Conservation (phyloP, 2,797 vertebrate species). For the Macrochelys suwanniensis region DNA sequence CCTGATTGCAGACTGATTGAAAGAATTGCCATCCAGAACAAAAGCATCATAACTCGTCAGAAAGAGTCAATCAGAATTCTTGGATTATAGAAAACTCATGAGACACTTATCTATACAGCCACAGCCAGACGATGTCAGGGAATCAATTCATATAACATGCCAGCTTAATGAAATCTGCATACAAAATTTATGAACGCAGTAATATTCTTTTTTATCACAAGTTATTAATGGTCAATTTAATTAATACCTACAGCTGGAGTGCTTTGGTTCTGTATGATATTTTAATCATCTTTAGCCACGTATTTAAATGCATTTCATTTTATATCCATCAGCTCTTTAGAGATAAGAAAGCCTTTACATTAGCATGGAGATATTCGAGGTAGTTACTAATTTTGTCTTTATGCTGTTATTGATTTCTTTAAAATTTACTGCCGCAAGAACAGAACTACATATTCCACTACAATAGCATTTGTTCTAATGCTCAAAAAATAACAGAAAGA, state of each 20-base stretch:
- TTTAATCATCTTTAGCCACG: slow-evolving; percentile 80
- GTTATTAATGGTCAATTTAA: slow-evolving; percentile 91
- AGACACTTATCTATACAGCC: slow-evolving; percentile 83
- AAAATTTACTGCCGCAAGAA: slow-evolving; percentile 63
- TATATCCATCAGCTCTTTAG: slow-evolving; percentile 76
- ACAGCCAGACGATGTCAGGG: slow-evolving; percentile 83
- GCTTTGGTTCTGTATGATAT: slow-evolving; percentile 82
- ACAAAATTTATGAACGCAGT: slow-evolving; percentile 87
- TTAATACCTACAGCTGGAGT: slow-evolving; percentile 84
- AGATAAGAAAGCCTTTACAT: slow-evolving; percentile 75
- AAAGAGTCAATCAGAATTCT: slow-evolving; percentile 80
- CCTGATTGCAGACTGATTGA: slow-evolving; percentile 52
- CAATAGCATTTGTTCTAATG: slow-evolving; percentile 57
- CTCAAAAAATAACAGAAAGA: slow-evolving; percentile 29
- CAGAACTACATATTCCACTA: slow-evolving; percentile 42
- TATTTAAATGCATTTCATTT: slow-evolving; percentile 81
- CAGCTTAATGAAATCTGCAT: slow-evolving; percentile 89
- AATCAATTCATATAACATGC: slow-evolving; percentile 86
- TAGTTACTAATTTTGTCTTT: slow-evolving; percentile 73
- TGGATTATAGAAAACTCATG: slow-evolving; percentile 77
- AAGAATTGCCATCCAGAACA: slow-evolving; percentile 67
- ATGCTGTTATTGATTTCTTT: slow-evolving; percentile 75
- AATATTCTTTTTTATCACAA: slow-evolving; percentile 86
- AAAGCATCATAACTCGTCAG: slow-evolving; percentile 67
- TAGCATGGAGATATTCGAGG: slow-evolving; percentile 60